phyloP scores from a whole-genome alignment of 2,797 vertebrate genomes.

The Eupleurogrammus muticus region DNA sequence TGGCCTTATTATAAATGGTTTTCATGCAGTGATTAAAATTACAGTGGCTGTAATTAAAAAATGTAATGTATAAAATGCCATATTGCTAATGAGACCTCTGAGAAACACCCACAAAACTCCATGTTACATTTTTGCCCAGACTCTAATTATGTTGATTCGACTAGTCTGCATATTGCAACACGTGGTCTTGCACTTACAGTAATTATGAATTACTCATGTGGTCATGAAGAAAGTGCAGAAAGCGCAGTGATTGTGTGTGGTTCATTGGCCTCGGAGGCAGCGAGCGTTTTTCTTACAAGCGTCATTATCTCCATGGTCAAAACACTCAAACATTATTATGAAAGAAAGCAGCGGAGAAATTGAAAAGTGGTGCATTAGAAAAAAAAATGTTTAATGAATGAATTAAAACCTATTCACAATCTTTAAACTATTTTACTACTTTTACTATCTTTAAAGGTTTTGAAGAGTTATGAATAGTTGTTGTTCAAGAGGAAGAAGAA shows the following conservation, averaged over 20 bases:
- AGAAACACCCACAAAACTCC: constrained; percentile 23
- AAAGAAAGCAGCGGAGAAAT: no score
- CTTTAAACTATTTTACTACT: no score
- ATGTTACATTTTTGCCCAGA: constrained; percentile 8
- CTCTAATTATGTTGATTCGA: constrained; percentile 33
- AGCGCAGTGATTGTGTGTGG: constrained; percentile 43
- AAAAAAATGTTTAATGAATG: no score
- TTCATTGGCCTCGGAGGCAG: constrained; percentile 24
- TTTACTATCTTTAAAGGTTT: constrained; percentile 39
- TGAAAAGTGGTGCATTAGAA: no score
- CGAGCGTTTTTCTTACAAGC: constrained; percentile 39
- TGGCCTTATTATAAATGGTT: constrained; percentile 17
- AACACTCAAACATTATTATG: constrained; percentile 19
- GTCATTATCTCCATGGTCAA: constrained; percentile 40
- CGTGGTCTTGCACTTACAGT: constrained; percentile 27
- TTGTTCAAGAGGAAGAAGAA: no score
- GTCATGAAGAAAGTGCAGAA: constrained; percentile 25
- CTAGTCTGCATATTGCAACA: constrained; percentile 43
- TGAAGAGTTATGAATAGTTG: constrained; percentile 22
- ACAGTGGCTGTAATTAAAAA: constrained; percentile 6
- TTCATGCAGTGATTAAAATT: not conserved
- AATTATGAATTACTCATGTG: constrained; percentile 42
- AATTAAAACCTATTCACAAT: no score
- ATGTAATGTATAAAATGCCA: constrained; percentile 16
- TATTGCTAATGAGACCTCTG: constrained; percentile 4